Conservation (phyloP, 2,797 vertebrate genomes). For the Diplodus puntazzo region DNA sequence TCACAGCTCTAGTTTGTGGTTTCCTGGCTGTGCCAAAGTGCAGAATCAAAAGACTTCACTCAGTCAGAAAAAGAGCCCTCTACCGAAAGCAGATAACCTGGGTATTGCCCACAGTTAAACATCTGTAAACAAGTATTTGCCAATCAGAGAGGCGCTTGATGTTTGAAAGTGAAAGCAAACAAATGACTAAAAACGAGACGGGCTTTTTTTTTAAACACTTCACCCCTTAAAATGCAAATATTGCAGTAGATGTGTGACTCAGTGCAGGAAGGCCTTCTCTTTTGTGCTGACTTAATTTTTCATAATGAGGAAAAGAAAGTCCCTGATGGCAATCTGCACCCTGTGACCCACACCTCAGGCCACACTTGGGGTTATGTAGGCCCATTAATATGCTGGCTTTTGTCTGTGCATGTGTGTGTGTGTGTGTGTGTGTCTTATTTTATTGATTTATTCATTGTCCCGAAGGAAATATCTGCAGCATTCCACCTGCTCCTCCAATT, state of each 20-base stretch:
- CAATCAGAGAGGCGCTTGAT: not conserved
- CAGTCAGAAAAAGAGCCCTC: not conserved
- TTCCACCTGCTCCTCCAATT: slow-evolving; percentile 83
- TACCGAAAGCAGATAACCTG: not conserved
- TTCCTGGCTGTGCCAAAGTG: slow-evolving; percentile 36
- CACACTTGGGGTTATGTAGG: slow-evolving; percentile 35
- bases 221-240: slow-evolving; percentile 48
- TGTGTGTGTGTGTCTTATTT: slow-evolving; percentile 42
- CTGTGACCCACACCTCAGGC: slow-evolving; percentile 46
- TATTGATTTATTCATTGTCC: slow-evolving; percentile 76
- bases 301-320: slow-evolving; percentile 68
- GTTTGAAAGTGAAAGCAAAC: slow-evolving; percentile 13
- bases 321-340: slow-evolving; percentile 25
- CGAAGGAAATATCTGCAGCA: slow-evolving; percentile 67
- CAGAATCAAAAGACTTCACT: slow-evolving; percentile 67
- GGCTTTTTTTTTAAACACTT: not conserved
- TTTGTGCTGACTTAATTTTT: slow-evolving; percentile 48
- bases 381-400: slow-evolving; percentile 55
- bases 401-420: slow-evolving; percentile 28
- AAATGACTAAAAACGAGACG: not conserved
- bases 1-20: slow-evolving; percentile 47
- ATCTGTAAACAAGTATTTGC: not conserved
- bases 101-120: not conserved
- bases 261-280: slow-evolving; percentile 2
- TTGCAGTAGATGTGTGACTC: slow-evolving; percentile 39